phyloP scores from a whole-genome alignment of 2,888 invertebrate species.

The Augiades crinisus region DNA sequence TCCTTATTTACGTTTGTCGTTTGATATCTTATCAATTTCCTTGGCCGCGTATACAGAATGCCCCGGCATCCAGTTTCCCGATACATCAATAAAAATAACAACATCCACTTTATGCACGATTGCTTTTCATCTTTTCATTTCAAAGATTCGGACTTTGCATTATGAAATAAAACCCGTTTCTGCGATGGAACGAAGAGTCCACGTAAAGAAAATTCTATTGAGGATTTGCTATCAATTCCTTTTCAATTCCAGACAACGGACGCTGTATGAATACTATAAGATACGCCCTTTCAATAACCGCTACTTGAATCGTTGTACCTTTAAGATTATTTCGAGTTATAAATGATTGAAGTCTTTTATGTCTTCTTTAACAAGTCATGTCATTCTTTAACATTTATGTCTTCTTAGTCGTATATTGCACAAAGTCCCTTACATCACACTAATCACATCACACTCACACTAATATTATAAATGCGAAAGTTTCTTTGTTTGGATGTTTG shows the following conservation, averaged over 20 bases:
- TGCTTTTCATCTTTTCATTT: conserved; percentile 20
- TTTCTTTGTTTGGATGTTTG: no score
- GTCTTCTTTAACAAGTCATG: no score
- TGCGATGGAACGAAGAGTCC: conserved; percentile 4
- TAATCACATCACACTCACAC: no score
- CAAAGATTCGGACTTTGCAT: conserved; percentile 8
- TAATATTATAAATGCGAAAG: no score
- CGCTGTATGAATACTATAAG: conserved; percentile 25
- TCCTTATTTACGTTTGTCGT: no score
- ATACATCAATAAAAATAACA: conserved; percentile 14
- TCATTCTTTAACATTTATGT: no score
- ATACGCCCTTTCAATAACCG: conserved; percentile 3
- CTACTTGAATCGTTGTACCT: no score
- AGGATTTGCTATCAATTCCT: conserved; percentile 24
- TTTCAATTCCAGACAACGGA: conserved; percentile 26
- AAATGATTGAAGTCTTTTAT: no score
- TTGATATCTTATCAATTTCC: not conserved
- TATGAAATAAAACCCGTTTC: conserved; percentile 19
- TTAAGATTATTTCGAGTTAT: no score
- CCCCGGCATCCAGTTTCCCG: conserved; percentile 1
- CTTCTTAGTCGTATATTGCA: no score
- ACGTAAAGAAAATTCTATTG: conserved; percentile 17
- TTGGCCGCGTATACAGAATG: not conserved
- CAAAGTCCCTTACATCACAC: no score
- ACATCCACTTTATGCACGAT: conserved; percentile 16